Evolutionary conservation across 1,140 invertebrate species (phyloP), one percentile per base, ranked within the genome.

Genomic region (Neuroterus valhalla): DNA sequence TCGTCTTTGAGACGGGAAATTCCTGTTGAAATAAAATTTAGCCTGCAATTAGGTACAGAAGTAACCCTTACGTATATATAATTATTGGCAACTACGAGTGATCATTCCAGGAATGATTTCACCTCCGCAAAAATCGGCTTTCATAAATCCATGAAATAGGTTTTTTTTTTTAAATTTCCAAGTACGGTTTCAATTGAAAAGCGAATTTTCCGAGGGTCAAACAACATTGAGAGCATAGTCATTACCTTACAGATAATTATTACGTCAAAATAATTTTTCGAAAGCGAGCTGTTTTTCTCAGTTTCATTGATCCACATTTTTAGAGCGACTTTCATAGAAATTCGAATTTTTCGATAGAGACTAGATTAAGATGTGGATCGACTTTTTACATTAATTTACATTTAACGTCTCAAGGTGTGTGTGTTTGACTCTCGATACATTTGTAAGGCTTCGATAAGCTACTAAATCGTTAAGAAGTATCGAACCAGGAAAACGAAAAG

Each of bases 11-110:
- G 46, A 55, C 74, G 75, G 52, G 55, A 69, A 71, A 17, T 17
- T 78, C 70, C 45, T 67, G 38, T 70, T 75, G 70, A 67, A 72
- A 44, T 48, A 69, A 74, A 72, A 66, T 69, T 43, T 72, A 46
- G 44, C n/a, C 69, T 69, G 75, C 66, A n/a, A 48, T 38, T 38
- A 62, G 3, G 23, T 14, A 62, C 55, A 62, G n/a, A 62, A 62
- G 55, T 70, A 70, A 72, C 52, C 75, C 72, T 70, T 76, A 76
- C 75, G 72, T 76, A 72, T 10, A 38, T 38, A 38, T 38, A 55
- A 55, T 12, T 55, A 11, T 50, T 50, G 19, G 48, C 48, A 50
- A 50, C 48, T 50, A 50, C 17, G 48, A 50, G 48, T 50, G 48
- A 38, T 38, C 31, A 38, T 8, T 38, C 10, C 5, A 38, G 31